These are phyloP conservation scores for Siniperca chuatsi DNA, from an alignment of 2,113 vertebrate species.

Conservation along the genomic window DNA sequence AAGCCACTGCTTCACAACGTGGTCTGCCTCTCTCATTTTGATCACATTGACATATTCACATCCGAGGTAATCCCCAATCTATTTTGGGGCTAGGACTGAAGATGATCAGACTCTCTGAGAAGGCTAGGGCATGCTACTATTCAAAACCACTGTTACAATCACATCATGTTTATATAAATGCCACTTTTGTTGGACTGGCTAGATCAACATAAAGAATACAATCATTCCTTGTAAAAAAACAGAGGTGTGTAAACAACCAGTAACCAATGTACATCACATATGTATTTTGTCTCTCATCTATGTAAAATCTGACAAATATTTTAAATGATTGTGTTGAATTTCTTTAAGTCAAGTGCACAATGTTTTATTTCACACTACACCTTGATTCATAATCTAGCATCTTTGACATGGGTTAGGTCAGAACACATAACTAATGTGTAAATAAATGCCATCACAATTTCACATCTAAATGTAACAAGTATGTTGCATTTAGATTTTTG, in stretches of 20 bases:
- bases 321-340: background rate
- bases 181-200: conserved; percentile 3
- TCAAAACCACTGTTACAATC: conserved; percentile 49
- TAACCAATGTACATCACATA: background rate
- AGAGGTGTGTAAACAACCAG: background rate
- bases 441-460: conserved; percentile 4
- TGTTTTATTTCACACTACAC: background rate
- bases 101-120: conserved; percentile 64
- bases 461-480: background rate
- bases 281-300: background rate
- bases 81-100: conserved; percentile 65
- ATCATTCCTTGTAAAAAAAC: background rate
- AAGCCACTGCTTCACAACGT: conserved; percentile 72
- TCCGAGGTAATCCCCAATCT: conserved; percentile 83
- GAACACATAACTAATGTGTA: background rate
- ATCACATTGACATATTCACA: conserved; percentile 78
- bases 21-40: conserved; percentile 77
- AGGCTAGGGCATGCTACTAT: conserved; percentile 42
- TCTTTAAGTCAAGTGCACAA: background rate
- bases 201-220: background rate
- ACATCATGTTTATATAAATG: conserved; percentile 43
- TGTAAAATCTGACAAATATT: background rate
- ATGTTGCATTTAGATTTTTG: background rate
- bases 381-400: background rate
- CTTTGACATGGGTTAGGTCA: background rate